Percentiles rank a stretch among this genome's conserved stretches.
These are phyloP conservation scores for Semotilus atromaculatus DNA, from an alignment of 2,797 vertebrate species.

Conservation along the genomic window DNA sequence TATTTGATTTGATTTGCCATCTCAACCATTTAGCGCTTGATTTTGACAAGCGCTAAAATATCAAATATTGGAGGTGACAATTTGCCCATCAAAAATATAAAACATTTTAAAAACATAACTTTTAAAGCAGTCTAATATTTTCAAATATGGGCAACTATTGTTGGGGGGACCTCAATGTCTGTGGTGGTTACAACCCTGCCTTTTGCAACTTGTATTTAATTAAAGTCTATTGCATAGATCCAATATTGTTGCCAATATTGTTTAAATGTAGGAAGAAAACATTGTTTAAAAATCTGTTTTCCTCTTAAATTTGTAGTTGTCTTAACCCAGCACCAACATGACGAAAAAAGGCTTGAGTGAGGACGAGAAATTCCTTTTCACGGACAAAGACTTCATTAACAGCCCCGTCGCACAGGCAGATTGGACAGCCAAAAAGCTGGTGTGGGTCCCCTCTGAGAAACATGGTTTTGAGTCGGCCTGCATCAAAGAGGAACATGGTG, in stretches of 20 bases:
- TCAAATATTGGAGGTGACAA: background rate
- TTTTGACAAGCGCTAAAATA: background rate
- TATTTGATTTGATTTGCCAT: background rate
- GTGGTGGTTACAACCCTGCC: background rate
- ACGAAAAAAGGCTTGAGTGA: conserved; percentile 77
- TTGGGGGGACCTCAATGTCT: background rate
- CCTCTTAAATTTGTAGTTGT: conserved; percentile 26
- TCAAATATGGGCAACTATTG: background rate
- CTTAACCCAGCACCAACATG: conserved; percentile 77
- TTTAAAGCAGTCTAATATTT: background rate
- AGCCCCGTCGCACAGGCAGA: conserved; percentile 90
- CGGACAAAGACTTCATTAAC: conserved; percentile 88
- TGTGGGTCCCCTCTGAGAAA: conserved; percentile 94
- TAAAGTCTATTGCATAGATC: background rate
- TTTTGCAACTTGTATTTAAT: background rate
- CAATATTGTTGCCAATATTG: background rate
- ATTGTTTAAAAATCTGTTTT: background rate
- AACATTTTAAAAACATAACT: background rate
- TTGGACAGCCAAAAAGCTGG: conserved; percentile 91
- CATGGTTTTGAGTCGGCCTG: conserved; percentile 93
- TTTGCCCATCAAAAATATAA: background rate
- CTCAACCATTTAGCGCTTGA: background rate
- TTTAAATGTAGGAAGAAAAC: background rate
- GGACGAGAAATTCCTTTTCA: conserved; percentile 91
- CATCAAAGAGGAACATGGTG: conserved; percentile 92